These are phyloP conservation scores for Thymallus thymallus DNA, from an alignment of 2,113 vertebrate species.

Conservation along the genomic window DNA sequence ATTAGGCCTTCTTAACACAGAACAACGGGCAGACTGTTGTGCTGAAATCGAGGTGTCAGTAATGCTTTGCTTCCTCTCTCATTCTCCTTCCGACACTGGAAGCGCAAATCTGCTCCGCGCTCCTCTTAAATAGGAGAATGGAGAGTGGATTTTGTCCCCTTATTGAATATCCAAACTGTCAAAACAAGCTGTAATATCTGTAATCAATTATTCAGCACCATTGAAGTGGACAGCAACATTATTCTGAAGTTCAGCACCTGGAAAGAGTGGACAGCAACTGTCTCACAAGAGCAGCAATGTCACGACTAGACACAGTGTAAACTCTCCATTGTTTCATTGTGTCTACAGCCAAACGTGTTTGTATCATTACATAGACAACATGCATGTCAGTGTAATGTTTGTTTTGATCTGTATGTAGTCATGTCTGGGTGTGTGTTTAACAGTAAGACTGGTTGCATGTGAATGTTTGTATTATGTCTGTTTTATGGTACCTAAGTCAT, in stretches of 20 bases:
- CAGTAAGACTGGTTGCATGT: conserved; percentile 8
- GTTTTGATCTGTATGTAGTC: neutral
- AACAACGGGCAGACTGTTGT: conserved; percentile 39
- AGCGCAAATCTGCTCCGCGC: no score
- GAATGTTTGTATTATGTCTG: conserved; percentile 54
- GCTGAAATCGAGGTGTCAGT: conserved; percentile 41
- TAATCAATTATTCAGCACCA: no score
- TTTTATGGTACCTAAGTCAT: conserved; percentile 44
- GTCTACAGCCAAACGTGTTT: no score
- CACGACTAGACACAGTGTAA: no score
- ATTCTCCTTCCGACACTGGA: conserved; percentile 7
- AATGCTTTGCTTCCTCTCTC: conserved; percentile 20
- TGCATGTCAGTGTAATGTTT: neutral
- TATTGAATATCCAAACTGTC: no score
- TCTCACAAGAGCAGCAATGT: no score
- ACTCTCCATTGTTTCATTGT: no score
- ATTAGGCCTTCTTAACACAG: conserved; percentile 45
- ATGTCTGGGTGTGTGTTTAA: neutral
- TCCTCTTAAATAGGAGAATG: neutral
- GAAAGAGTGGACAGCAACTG: no score
- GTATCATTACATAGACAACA: neutral
- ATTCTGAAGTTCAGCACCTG: no score
- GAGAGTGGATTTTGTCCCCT: neutral
- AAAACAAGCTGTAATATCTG: no score
- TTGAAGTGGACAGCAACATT: no score